Conservation (phyloP, 2,888 invertebrate species). For the Calliphora vomitoria region DNA sequence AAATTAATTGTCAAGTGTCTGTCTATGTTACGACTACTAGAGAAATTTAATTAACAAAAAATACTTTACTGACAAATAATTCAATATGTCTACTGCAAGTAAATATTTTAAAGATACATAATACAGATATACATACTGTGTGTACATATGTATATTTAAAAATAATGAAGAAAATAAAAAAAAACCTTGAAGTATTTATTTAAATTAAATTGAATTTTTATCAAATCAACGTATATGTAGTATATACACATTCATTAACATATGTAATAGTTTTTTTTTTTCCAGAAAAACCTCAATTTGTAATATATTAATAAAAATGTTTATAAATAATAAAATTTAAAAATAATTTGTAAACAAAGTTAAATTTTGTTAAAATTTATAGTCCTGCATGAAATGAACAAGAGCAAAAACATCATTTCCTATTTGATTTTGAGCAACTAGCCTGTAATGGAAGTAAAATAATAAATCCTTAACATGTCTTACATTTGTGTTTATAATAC, state of each 20-base stretch:
- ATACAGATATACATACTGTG: too few species aligned
- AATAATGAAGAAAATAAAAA: neutral
- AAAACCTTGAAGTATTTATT: neutral
- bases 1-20: neutral
- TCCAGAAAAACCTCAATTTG: neutral
- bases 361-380: slow-evolving; percentile 36
- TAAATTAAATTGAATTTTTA: slow-evolving; percentile 11
- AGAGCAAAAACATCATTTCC: slow-evolving; percentile 30
- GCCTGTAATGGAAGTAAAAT: slow-evolving; percentile 23
- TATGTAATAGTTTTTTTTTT: neutral
- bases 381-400: slow-evolving; percentile 23
- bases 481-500: neutral
- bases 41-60: neutral
- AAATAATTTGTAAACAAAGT: slow-evolving; percentile 24
- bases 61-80: slow-evolving; percentile 7
- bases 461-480: slow-evolving; percentile 47
- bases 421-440: slow-evolving; percentile 35
- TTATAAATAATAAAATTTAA: slow-evolving; percentile 8
- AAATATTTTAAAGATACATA: neutral
- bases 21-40: neutral
- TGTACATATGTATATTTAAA: too few species aligned
- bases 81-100: neutral
- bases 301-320: neutral
- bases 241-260: neutral
- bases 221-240: neutral